Conservation (phyloP, 2,888 invertebrate genomes). For the Diaprepes abbreviatus region DNA sequence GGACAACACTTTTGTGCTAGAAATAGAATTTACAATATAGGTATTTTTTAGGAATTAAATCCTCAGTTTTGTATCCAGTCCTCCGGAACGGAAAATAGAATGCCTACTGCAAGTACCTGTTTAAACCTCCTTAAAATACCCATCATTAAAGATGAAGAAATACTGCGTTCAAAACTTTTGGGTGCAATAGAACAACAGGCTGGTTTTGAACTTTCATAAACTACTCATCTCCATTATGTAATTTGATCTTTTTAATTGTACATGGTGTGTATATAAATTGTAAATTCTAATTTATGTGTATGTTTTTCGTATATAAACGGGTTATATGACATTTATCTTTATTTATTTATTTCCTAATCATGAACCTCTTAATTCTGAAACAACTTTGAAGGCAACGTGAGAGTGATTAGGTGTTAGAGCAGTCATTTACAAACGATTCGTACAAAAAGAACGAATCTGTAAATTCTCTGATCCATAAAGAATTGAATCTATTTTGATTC, state of each 20-base stretch:
- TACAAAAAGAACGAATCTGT: too few species aligned
- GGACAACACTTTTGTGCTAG: too few species aligned
- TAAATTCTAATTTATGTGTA: not conserved
- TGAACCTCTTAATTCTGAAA: too few species aligned
- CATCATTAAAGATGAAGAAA: constrained; percentile 83
- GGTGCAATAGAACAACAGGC: constrained; percentile 96
- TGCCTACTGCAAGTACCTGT: constrained; percentile 98
- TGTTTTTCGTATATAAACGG: not conserved
- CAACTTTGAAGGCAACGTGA: too few species aligned
- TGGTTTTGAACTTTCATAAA: constrained; percentile 93
- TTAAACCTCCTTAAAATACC: constrained; percentile 98
- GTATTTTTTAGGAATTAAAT: constrained; percentile 83
- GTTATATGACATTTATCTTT: too few species aligned
- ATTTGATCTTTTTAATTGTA: too few species aligned
- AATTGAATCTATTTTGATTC: too few species aligned
- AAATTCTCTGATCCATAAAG: too few species aligned
- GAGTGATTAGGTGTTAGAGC: too few species aligned
- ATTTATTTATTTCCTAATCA: too few species aligned
- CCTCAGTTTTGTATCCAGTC: constrained; percentile 97
- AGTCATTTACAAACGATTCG: too few species aligned
- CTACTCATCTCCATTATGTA: not conserved
- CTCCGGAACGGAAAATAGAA: constrained; percentile 88
- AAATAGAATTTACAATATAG: too few species aligned
- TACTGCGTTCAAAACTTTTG: constrained; percentile 85
- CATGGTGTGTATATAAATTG: not conserved